Conservation (phyloP, 2,797 vertebrate genomes). For the Phoebastria nigripes region DNA sequence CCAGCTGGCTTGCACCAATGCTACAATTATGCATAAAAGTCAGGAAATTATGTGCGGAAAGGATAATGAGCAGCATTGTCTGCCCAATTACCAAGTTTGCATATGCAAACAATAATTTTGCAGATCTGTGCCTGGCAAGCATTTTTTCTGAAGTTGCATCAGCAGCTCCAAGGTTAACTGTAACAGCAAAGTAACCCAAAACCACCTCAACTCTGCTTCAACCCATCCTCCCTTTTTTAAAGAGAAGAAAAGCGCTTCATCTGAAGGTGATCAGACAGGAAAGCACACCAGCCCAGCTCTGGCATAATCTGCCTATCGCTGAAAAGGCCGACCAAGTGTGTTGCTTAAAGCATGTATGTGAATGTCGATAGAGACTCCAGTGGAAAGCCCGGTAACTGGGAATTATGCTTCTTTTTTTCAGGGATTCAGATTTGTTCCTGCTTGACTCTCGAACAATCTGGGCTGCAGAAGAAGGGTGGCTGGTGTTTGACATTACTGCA, state of each 20-base stretch:
- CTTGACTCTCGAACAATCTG: conserved; percentile 94
- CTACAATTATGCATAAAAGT: not conserved
- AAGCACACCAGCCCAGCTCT: not conserved
- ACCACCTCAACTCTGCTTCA: not conserved
- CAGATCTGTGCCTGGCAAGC: not conserved
- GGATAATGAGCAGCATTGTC: conserved; percentile 45
- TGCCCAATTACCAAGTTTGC: conserved; percentile 43
- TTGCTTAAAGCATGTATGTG: not conserved
- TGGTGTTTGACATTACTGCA: conserved; percentile 95
- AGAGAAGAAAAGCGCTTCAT: not conserved
- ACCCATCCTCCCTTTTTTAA: not conserved
- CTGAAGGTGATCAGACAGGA: not conserved
- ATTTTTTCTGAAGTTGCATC: not conserved
- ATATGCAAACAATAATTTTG: conserved; percentile 26
- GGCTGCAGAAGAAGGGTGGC: conserved; percentile 95
- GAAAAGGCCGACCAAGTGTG: rapidly evolving
- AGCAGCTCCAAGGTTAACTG: not conserved
- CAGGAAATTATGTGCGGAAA: conserved; percentile 46
- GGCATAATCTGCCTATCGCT: rapidly evolving
- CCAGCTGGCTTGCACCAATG: conserved; percentile 23
- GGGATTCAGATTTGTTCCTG: conserved; percentile 92
- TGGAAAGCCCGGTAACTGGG: not conserved
- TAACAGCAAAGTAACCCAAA: not conserved
- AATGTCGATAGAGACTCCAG: not conserved
- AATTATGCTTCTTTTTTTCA: conserved; percentile 47